Base-by-base conservation (phyloP, 2,888 invertebrate genomes). In the Taenaris catops region DNA sequence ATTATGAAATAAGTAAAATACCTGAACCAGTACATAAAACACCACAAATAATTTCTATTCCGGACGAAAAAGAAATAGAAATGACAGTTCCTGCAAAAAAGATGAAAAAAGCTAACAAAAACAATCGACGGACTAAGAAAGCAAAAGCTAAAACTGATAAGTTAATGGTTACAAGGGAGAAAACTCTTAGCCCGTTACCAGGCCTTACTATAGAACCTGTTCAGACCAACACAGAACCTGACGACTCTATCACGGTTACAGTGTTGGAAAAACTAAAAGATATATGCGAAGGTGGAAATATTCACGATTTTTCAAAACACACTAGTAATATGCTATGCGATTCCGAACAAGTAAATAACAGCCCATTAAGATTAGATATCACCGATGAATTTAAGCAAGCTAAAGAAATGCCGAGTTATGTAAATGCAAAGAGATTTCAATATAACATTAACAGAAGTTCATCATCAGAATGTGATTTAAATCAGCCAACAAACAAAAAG, bases 171-270 rank as follows among this genome's bases (percentile, higher is more conserved):
- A 28, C 36, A 38, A 40, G 35, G 37, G 43, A 49, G 28, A 59
- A 59, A 19, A 64, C 69, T 7, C 50, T 53, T 24, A 79, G 81
- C 46, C 74, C 81, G 2, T 51, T 83, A 18, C 81, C 83, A 1
- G 71, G 61, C 0, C 54, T 84, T 5, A 42, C 73, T 2, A 62
- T 81, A 9, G 83, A 83, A 58, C 46, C 56, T 4, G 52, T 53
- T 1, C 43, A 46, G 0, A 20, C 19, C 1, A 26, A 29, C 3
- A 47, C 48, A 33, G 51, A 64, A 3, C 33, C 29, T 1, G 54
- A 63, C 28, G 68, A 69, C 33, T 60, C 64, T 0, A 21, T 70
- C 4, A 53, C 57, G 1, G 49, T 49, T 1, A 58, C 53, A 9
- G 57, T 70, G 51, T 28, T 70, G 0, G 55, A 71, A 25, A 72